These are phyloP conservation scores for Camponotus fellah DNA, from an alignment of 2,888 invertebrate species.

Conservation along the genomic window DNA sequence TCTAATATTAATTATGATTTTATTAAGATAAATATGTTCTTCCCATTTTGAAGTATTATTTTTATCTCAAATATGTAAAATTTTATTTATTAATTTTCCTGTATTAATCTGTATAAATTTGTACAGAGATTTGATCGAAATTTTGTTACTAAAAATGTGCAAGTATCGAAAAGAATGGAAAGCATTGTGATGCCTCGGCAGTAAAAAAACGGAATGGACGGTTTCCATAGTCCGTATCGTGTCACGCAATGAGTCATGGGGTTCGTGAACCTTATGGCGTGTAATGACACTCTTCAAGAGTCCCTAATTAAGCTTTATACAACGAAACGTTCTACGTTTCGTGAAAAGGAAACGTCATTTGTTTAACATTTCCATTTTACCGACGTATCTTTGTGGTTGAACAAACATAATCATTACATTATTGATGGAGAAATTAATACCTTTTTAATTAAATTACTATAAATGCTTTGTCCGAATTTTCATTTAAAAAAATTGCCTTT, in stretches of 20 bases:
- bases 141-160: neutral
- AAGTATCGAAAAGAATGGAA: constrained; percentile 31
- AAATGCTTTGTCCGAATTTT: neutral
- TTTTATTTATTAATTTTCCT: constrained; percentile 2
- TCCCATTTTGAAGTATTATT: neutral
- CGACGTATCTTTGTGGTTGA: neutral
- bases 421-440: constrained; percentile 9
- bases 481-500: neutral
- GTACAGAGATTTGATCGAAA: neutral
- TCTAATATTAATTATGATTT: neutral
- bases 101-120: neutral
- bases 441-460: constrained; percentile 10
- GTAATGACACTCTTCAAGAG: constrained; percentile 51
- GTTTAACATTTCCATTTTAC: neutral
- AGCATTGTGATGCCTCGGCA: constrained; percentile 42
- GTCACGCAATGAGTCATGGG: constrained; percentile 71
- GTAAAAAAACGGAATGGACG: constrained; percentile 60
- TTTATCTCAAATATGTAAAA: neutral
- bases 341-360: constrained; percentile 25
- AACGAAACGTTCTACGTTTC: constrained; percentile 23
- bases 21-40: neutral
- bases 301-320: constrained; percentile 30
- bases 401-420: constrained; percentile 4
- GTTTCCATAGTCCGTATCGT: constrained; percentile 66
- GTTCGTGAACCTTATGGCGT: constrained; percentile 69